Evolutionary conservation across 2,888 invertebrate species (phyloP), one percentile per base, ranked within the genome.

Genomic region (Anagyrus pseudococci): DNA sequence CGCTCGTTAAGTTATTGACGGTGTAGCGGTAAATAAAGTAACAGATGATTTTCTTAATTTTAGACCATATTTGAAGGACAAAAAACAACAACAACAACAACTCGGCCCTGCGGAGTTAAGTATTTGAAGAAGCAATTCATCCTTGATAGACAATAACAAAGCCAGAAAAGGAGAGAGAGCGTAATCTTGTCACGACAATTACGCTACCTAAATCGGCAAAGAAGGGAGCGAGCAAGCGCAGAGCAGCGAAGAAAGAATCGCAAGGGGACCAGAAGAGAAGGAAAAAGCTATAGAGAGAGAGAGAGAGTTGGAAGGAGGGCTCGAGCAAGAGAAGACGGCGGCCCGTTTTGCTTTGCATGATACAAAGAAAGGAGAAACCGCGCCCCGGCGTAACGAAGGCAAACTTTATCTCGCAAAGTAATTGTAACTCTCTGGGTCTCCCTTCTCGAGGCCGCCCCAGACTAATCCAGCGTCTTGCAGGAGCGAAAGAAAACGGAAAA

Each of bases 401-500:
- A 73, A 73, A 73, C 70, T 73, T 74, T 69, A 68, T 71, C 71
- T 69, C 68, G 68, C 68, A 70, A 73, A 74, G 73, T 73, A 75
- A 74, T 73, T 72, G 71, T 73, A 73, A 75, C 70, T 69, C 67
- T 29, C 26, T 47, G 17, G 29, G 8, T 22, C 26, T 22, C 17
- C 10, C 29, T 29, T 15, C 46, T 7, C 22, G n/a, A 43, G 4
- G 13, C 33, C 47, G 13, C 56, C 64, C 46, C n/a, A n/a, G n/a
- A n/a, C n/a, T n/a, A n/a, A n/a, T n/a, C n/a, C n/a, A n/a, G n/a
- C n/a, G n/a, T n/a, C n/a, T n/a, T n/a, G n/a, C n/a, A n/a, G n/a
- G n/a, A n/a, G n/a, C n/a, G n/a, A n/a, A 69, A 69, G 69, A 75
- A 72, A 72, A 70, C 74, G 73, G 72, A 75, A 75, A 77, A 77